Percentiles rank a stretch among this genome's conserved stretches.
phyloP scores from a whole-genome alignment of 2,888 invertebrate species.

The Chrysolina oricalcia region DNA sequence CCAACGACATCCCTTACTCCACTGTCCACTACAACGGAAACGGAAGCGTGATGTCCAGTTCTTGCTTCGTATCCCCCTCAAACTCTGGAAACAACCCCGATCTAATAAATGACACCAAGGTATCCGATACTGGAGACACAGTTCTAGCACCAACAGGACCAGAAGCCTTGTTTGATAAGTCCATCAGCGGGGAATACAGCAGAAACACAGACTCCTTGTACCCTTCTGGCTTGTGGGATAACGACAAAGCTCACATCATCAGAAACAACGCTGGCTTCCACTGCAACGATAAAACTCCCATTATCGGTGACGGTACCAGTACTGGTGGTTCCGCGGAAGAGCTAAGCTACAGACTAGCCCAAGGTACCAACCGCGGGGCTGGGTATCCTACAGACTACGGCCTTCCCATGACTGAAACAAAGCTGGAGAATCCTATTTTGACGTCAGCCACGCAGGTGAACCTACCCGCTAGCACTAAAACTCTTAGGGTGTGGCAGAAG shows the following conservation, averaged over 20 bases:
- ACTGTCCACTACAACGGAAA: slow-evolving; percentile 81
- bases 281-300: slow-evolving; percentile 84
- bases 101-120: slow-evolving; percentile 86
- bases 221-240: slow-evolving; percentile 87
- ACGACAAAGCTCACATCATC: slow-evolving; percentile 72
- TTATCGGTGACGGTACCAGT: slow-evolving; percentile 78
- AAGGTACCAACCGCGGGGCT: slow-evolving; percentile 64
- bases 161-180: slow-evolving; percentile 71
- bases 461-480: slow-evolving; percentile 80
- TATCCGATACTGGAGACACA: slow-evolving; percentile 70
- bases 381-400: slow-evolving; percentile 88
- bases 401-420: slow-evolving; percentile 77
- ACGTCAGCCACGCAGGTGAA: slow-evolving; percentile 70
- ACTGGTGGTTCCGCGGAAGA: slow-evolving; percentile 79
- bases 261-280: slow-evolving; percentile 76
- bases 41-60: slow-evolving; percentile 78
- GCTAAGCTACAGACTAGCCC: slow-evolving; percentile 75
- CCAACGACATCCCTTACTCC: slow-evolving; percentile 81
- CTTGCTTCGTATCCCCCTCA: slow-evolving; percentile 83
- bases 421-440: slow-evolving; percentile 66
- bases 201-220: slow-evolving; percentile 85
- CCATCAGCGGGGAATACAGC: slow-evolving; percentile 86
- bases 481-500: slow-evolving; percentile 90
- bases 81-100: slow-evolving; percentile 88
- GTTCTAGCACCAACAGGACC: slow-evolving; percentile 62